Conservation (phyloP, 2,113 vertebrate species). For the Limanda limanda region DNA sequence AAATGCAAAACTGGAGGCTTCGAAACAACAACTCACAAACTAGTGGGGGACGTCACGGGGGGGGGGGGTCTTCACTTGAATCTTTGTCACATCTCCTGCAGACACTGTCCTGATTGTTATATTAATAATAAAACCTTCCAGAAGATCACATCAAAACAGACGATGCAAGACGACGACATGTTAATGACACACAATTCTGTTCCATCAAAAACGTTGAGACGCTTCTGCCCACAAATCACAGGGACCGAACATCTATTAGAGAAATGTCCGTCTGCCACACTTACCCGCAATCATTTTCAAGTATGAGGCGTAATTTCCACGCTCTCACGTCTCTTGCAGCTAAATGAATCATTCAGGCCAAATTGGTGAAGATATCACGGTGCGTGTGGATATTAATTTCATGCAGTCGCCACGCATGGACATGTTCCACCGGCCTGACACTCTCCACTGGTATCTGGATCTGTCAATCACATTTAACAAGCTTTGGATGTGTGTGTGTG, state of each 20-base stretch:
- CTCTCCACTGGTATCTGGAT: constrained; percentile 51
- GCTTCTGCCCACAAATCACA: not conserved
- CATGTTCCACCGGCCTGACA: constrained; percentile 46
- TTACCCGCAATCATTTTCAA: constrained; percentile 30
- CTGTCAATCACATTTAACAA: constrained; percentile 76
- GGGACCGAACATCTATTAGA: not conserved
- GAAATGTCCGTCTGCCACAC: constrained; percentile 19
- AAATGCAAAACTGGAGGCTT: no score
- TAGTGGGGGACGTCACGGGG: no score
- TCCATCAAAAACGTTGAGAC: no score
- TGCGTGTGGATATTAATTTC: constrained; percentile 8
- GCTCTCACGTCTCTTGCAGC: constrained; percentile 7
- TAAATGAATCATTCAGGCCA: constrained; percentile 46
- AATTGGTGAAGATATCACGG: constrained; percentile 22
- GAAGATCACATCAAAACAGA: constrained; percentile 34
- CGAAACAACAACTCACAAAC: no score
- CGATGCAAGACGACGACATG: constrained; percentile 18
- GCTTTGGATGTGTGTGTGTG: constrained; percentile 16
- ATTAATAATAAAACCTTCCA: constrained; percentile 12
- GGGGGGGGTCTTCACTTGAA: no score
- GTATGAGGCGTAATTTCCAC: constrained; percentile 22
- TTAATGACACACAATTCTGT: constrained; percentile 1
- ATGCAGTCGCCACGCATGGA: constrained; percentile 5
- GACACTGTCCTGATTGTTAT: not conserved
- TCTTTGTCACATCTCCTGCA: not conserved